phyloP scores from a whole-genome alignment of 2,888 invertebrate species.

The Spodoptera exigua region DNA sequence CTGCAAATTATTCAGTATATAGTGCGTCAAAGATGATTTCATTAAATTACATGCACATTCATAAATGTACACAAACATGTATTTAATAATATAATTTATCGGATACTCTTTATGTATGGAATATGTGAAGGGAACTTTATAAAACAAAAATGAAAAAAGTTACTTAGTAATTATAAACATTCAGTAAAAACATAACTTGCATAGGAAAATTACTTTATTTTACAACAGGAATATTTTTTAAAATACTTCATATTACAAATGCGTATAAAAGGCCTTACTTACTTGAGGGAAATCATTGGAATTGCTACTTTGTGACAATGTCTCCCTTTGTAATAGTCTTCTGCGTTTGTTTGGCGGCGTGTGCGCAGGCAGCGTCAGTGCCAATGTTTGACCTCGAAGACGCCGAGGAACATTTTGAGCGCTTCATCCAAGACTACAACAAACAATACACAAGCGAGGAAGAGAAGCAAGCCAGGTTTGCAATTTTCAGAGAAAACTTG shows the following conservation, averaged over 20 bases:
- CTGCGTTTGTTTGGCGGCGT: neutral
- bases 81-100: too few relatives aligned
- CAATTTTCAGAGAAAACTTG: slow-evolving; percentile 36
- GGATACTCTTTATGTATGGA: too few relatives aligned
- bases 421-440: slow-evolving; percentile 21
- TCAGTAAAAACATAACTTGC: neutral
- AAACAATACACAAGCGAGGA: slow-evolving; percentile 19
- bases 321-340: slow-evolving; percentile 13
- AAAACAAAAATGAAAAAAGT: too few relatives aligned
- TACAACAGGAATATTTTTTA: neutral
- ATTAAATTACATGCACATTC: too few relatives aligned
- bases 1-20: too few relatives aligned
- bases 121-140: too few relatives aligned
- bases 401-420: slow-evolving; percentile 22
- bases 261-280: slow-evolving; percentile 8
- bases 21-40: too few relatives aligned
- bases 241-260: neutral
- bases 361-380: neutral
- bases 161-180: neutral
- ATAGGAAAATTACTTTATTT: too few relatives aligned
- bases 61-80: too few relatives aligned
- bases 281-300: neutral
- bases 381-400: slow-evolving; percentile 8
- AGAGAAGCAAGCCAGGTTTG: slow-evolving; percentile 30
- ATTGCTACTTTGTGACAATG: slow-evolving; percentile 8